A percentile compares a stretch with the other conserved stretches of the same genome.
These are phyloP conservation scores for Drosophila histrio DNA, from an alignment of 2,888 invertebrate species.

Conservation along the genomic window DNA sequence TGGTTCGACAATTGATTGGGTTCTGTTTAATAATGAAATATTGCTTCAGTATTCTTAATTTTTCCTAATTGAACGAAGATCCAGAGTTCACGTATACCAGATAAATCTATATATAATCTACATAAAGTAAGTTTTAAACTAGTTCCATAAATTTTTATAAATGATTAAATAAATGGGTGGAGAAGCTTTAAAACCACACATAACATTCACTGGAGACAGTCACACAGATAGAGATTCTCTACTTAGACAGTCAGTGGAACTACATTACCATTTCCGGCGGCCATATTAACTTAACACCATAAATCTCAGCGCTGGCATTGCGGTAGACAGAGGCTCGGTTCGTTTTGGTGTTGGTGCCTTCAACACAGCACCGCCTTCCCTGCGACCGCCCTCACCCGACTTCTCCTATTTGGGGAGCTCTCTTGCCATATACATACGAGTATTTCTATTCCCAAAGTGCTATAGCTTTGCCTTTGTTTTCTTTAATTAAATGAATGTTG, in stretches of 20 bases:
- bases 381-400: background rate
- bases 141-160: background rate
- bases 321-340: slow-evolving; percentile 28
- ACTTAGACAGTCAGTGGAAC: slow-evolving; percentile 27
- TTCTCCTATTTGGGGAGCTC: background rate
- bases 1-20: background rate
- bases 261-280: slow-evolving; percentile 68
- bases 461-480: slow-evolving; percentile 71
- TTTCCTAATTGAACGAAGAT: background rate
- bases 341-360: slow-evolving; percentile 10
- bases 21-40: background rate
- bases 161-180: slow-evolving; percentile 11
- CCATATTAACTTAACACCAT: slow-evolving; percentile 72
- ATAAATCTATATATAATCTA: too few species aligned
- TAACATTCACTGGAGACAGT: background rate
- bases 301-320: slow-evolving; percentile 63
- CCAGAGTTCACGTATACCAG: background rate
- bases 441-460: slow-evolving; percentile 69
- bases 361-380: background rate
- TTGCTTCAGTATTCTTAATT: background rate
- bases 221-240: slow-evolving; percentile 6
- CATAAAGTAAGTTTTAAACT: slow-evolving; percentile 4
- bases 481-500: slow-evolving; percentile 83
- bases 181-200: slow-evolving; percentile 19
- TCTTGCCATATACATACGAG: slow-evolving; percentile 25